Conservation (phyloP, 2,797 vertebrate genomes). For the Cephalopachus bancanus region DNA sequence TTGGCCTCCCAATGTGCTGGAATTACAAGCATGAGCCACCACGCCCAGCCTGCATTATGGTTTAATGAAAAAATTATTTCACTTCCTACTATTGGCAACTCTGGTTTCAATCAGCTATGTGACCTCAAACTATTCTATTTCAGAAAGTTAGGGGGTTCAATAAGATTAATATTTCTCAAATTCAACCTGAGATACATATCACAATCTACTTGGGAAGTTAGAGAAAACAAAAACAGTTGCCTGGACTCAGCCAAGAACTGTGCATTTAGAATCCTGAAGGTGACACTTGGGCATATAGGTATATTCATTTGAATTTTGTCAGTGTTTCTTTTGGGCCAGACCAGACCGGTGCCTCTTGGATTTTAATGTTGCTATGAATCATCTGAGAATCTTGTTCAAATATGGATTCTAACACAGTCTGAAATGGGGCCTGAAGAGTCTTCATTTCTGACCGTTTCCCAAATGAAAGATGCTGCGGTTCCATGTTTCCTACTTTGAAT, state of each 20-base stretch:
- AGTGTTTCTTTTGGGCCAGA: constrained; percentile 41
- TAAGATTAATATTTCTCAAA: background rate
- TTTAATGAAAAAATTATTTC: constrained; percentile 41
- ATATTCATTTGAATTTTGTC: background rate
- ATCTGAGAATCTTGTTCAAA: constrained; percentile 20
- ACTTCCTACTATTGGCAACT: constrained; percentile 20
- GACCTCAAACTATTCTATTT: constrained; percentile 1
- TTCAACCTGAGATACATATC: background rate
- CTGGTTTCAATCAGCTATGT: background rate
- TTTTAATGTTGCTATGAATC: background rate
- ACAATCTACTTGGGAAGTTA: background rate
- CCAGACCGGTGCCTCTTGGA: background rate
- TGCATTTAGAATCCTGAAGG: constrained; percentile 12
- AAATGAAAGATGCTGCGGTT: background rate
- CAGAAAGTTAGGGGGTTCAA: background rate
- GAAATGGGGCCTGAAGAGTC: background rate
- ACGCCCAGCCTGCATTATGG: background rate
- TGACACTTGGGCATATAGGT: background rate
- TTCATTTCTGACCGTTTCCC: background rate
- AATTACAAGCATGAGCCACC: no score
- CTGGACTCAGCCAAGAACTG: background rate
- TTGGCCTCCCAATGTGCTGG: no score
- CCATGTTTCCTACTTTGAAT: background rate
- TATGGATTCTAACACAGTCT: background rate
- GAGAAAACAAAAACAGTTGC: background rate